Evolutionary conservation across 2,113 vertebrate species (phyloP).

Genomic region (Eurystomus gularis): DNA sequence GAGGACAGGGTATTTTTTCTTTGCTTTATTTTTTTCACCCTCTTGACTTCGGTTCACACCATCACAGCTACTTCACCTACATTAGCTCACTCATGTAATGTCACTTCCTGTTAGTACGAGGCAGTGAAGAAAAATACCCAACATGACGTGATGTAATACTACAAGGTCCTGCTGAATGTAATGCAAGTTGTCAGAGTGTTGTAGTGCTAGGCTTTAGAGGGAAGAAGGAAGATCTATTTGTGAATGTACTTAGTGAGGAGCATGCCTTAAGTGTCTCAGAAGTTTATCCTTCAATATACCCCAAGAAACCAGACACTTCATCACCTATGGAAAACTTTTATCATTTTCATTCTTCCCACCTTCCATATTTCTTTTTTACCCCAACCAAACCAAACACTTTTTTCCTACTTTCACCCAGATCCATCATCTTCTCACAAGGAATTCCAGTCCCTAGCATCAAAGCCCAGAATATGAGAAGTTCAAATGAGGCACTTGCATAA

Average conservation of each 20-base stretch:
- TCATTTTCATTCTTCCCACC: background rate
- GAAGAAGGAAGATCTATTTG: background rate
- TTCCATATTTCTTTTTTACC: background rate
- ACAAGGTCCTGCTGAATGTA: background rate
- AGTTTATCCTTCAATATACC: background rate
- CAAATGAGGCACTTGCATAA: background rate
- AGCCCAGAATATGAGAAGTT: background rate
- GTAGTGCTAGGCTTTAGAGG: background rate
- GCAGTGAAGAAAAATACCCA: background rate
- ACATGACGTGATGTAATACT: background rate
- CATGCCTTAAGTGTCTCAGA: background rate
- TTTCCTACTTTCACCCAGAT: background rate
- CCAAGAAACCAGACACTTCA: background rate
- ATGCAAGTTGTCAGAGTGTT: background rate
- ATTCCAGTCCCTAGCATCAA: background rate
- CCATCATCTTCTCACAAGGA: background rate
- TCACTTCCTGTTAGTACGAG: slow-evolving; percentile 14
- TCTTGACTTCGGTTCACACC: background rate
- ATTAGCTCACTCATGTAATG: background rate
- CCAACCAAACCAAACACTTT: background rate
- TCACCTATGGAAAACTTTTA: background rate
- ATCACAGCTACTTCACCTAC: background rate
- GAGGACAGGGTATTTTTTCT: background rate
- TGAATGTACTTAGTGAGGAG: background rate
- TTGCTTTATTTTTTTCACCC: background rate